These are phyloP conservation scores for Lepidocyrtinus sp. DNA, from an alignment of 2,888 invertebrate genomes.

Conservation along the genomic window DNA sequence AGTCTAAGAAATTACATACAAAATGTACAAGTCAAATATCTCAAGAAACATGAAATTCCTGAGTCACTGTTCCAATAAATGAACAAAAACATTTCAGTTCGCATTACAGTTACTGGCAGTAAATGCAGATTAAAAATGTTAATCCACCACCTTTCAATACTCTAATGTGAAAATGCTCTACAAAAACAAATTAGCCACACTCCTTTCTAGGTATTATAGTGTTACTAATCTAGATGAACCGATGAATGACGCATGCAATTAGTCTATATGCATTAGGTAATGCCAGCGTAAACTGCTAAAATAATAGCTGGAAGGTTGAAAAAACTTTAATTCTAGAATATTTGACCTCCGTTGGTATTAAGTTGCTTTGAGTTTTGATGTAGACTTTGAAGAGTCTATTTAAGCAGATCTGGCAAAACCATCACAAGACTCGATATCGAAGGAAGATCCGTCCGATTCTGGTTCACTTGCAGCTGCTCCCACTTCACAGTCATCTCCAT, in stretches of 20 bases:
- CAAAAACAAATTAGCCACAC: not conserved
- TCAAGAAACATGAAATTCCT: not conserved
- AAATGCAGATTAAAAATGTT: conserved; percentile 37
- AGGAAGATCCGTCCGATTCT: conserved; percentile 41
- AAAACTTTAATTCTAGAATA: no score
- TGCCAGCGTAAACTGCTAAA: no score
- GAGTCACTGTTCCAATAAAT: not conserved
- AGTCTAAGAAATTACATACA: not conserved
- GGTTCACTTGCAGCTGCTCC: conserved; percentile 39
- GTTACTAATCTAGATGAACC: no score
- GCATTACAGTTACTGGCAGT: conserved; percentile 4
- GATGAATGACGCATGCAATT: no score
- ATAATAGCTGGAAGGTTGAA: no score
- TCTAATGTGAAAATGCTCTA: no score
- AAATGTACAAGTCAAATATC: not conserved
- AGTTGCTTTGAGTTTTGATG: no score
- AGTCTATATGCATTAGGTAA: no score
- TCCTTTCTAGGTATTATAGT: no score
- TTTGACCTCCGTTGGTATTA: no score
- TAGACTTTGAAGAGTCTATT: not conserved
- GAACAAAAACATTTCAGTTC: not conserved
- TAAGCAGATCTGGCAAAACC: conserved; percentile 40
- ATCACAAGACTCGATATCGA: conserved; percentile 50
- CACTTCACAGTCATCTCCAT: conserved; percentile 36
- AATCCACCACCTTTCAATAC: no score